phyloP scores from a whole-genome alignment of 2,113 vertebrate species.

The Erythrocercus mccallii region DNA sequence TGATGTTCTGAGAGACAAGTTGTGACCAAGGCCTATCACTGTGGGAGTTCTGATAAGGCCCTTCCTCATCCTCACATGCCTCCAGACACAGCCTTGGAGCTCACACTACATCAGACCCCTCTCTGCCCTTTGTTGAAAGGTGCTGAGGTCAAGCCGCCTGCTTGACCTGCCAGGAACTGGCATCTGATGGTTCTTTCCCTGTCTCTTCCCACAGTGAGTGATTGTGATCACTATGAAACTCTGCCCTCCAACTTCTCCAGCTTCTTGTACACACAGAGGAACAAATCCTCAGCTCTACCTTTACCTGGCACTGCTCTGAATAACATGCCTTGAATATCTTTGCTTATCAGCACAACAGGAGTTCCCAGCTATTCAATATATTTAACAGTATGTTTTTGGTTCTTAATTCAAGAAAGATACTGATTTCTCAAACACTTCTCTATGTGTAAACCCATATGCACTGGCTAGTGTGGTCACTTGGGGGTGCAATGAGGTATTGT shows the following conservation, averaged over 20 bases:
- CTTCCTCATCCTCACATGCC: fast-evolving
- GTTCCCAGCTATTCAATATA: not conserved
- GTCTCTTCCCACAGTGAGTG: not conserved
- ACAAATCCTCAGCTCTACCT: not conserved
- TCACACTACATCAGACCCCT: not conserved
- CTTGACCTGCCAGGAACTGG: not conserved
- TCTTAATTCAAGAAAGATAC: not conserved
- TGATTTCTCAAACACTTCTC: not conserved
- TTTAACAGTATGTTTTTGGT: not conserved
- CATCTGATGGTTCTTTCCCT: not conserved
- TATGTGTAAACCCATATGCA: not conserved
- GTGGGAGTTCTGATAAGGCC: not conserved
- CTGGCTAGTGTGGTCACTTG: conserved; percentile 8
- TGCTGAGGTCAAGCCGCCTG: not conserved
- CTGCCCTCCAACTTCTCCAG: not conserved
- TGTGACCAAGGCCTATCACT: not conserved
- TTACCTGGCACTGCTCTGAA: not conserved
- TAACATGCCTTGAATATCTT: not conserved
- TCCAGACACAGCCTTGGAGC: not conserved
- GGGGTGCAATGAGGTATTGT: conserved; percentile 8
- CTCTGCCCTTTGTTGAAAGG: not conserved
- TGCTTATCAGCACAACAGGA: not conserved
- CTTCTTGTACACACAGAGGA: not conserved
- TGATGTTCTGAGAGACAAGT: not conserved
- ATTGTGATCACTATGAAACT: not conserved